Percentiles rank a stretch among this genome's conserved stretches.
Evolutionary conservation across 2,888 invertebrate genomes (phyloP).

Genomic region (Lepidochrysops patricia): DNA sequence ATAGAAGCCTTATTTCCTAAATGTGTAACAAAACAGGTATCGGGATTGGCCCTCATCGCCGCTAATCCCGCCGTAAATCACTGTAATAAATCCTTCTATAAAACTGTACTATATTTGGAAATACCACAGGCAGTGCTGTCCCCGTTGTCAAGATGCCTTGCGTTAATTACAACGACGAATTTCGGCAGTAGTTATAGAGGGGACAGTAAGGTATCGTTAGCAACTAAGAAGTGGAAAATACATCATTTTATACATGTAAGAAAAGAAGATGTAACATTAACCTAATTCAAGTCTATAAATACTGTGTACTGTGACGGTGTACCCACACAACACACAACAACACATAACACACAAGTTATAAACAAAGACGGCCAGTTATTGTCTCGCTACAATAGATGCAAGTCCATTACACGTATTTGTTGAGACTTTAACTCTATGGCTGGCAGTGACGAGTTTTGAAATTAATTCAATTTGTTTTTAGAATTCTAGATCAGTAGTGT

Average conservation of each 20-base stretch:
- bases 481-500: too few species aligned
- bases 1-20: neutral
- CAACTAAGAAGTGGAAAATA: too few species aligned
- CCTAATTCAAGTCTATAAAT: conserved; percentile 13
- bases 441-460: neutral
- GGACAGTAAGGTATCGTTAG: too few species aligned
- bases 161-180: too few species aligned
- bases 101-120: neutral
- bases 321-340: neutral
- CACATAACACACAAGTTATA: conserved; percentile 22
- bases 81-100: neutral
- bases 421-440: conserved; percentile 16
- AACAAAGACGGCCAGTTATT: conserved; percentile 28
- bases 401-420: conserved; percentile 29
- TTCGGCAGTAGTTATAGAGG: too few species aligned
- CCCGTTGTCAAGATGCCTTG: too few species aligned
- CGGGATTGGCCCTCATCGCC: neutral
- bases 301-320: neutral
- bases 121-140: neutral
- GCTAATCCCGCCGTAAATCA: neutral
- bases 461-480: too few species aligned
- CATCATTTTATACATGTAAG: too few species aligned
- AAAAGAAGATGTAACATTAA: conserved; percentile 13
- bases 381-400: conserved; percentile 27
- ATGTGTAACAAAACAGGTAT: neutral